Conservation (phyloP, 2,797 vertebrate genomes). For the Notolabrus celidotus region DNA sequence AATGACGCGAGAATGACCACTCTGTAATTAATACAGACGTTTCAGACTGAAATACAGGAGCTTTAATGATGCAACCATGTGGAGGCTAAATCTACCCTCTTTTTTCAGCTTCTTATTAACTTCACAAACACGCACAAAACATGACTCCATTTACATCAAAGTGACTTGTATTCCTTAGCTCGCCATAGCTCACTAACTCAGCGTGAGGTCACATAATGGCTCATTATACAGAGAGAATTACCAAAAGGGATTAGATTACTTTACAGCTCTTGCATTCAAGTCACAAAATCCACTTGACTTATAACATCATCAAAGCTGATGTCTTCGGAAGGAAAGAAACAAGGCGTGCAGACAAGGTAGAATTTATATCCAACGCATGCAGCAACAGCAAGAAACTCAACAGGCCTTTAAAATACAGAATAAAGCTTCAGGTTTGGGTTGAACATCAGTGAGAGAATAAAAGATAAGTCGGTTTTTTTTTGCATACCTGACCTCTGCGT, state of each 20-base stretch:
- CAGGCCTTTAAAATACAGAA: not conserved
- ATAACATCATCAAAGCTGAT: slow-evolving; percentile 8
- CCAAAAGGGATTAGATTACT: slow-evolving; percentile 3
- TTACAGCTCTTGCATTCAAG: slow-evolving; percentile 13
- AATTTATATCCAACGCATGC: not conserved
- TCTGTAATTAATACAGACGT: slow-evolving; percentile 30
- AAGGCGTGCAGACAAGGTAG: not conserved
- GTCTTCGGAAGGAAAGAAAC: not conserved
- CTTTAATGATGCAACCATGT: slow-evolving; percentile 33
- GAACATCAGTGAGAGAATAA: not conserved
- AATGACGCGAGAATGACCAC: not conserved
- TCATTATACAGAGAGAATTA: slow-evolving; percentile 17
- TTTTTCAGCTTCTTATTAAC: slow-evolving; percentile 40
- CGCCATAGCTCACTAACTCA: not conserved
- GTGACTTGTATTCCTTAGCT: slow-evolving; percentile 14
- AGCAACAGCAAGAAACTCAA: not conserved
- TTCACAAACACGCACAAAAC: not conserved
- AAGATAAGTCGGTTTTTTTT: not conserved
- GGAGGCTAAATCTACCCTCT: slow-evolving; percentile 1
- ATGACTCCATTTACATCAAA: slow-evolving; percentile 12
- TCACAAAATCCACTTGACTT: slow-evolving; percentile 14
- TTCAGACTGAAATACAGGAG: slow-evolving; percentile 3
- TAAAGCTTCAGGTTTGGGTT: not conserved
- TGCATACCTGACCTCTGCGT: slow-evolving; percentile 20
- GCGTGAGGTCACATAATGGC: not conserved